Evolutionary conservation across 1,140 invertebrate species (phyloP), one percentile per base, ranked within the genome.

Genomic region (Neocloeon triangulifer): DNA sequence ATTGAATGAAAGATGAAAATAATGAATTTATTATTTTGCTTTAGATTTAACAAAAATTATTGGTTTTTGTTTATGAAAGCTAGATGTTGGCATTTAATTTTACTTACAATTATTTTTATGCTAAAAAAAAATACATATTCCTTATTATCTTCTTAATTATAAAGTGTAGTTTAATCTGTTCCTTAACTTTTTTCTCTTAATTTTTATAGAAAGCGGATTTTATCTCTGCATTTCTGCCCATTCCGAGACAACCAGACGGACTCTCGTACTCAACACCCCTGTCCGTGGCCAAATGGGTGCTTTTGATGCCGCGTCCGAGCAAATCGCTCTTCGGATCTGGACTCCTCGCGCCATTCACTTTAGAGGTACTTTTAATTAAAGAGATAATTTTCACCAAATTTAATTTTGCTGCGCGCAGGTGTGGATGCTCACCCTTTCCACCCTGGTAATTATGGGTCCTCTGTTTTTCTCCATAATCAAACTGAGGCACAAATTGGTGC

Each of bases 261-360:
- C 58, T 73, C 9, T 52, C 56, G 6, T 81, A 70, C 49, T 76
- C 75, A 0, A 50, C 50, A 8, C 54, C 64, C 5, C 43, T 85
- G 28, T 75, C 78, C 37, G 69, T 75, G 42, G 69, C 69, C 1
- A 59, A 70, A 38, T 72, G 76, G 61, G 66, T 72, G 3, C 71
- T 80, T 41, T 56, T 85, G 44, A 66, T 84, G 62, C 72, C 66
- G 44, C 54, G 79, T 34, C 81, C 81, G 1, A 56, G 59, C 29
- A 73, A 73, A 44, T 81, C 78, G 0, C 75, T 78, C 0, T 66
- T 71, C n/a, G 77, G 79, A 0, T 76, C 77, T 1, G 79, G 79
- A 18, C 54, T 86, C 5, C 47, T 82, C 15, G 78, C 77, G 7
- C 79, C 80, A 0, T 85, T 85, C 41, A 67, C 69, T 25, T 55